phyloP scores from a whole-genome alignment of 1,140 invertebrate species.

The Neodiprion pinetum region DNA sequence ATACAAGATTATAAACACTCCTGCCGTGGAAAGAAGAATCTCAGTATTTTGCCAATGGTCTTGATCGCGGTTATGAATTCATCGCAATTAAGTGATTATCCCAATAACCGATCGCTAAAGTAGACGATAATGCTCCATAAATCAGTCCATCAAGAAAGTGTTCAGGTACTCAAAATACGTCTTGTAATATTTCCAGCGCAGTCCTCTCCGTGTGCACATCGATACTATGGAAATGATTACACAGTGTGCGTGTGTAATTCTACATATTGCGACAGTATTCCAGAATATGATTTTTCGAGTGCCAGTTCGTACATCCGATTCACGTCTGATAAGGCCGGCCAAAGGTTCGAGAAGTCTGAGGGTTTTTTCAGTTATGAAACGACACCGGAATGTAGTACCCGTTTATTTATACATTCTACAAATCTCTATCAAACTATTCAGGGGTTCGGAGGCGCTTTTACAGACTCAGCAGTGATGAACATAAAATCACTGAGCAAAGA shows the following conservation, averaged over 20 bases:
- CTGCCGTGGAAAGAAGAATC: too few species aligned
- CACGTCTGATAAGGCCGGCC: constrained; percentile 65
- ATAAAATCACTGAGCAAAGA: constrained; percentile 66
- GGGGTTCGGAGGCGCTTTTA: constrained; percentile 90
- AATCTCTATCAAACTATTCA: constrained; percentile 66
- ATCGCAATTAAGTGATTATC: too few species aligned
- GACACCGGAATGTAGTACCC: background rate
- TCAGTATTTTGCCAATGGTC: too few species aligned
- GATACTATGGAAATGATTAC: constrained; percentile 56
- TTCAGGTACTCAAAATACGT: too few species aligned
- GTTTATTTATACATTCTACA: constrained; percentile 29
- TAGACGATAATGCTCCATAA: too few species aligned
- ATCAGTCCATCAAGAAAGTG: too few species aligned
- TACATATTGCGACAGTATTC: constrained; percentile 78
- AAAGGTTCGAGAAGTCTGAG: constrained; percentile 53
- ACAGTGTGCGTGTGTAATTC: constrained; percentile 87
- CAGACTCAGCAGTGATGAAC: constrained; percentile 82
- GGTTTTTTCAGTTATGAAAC: constrained; percentile 39
- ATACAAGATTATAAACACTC: too few species aligned
- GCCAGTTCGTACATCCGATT: constrained; percentile 65
- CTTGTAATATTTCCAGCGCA: background rate
- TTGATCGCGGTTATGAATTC: too few species aligned
- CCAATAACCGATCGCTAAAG: too few species aligned
- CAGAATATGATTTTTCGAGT: constrained; percentile 54
- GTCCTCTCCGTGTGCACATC: constrained; percentile 3